These are phyloP conservation scores for Dastarcus helophoroides DNA, from an alignment of 2,888 invertebrate species.

Conservation along the genomic window DNA sequence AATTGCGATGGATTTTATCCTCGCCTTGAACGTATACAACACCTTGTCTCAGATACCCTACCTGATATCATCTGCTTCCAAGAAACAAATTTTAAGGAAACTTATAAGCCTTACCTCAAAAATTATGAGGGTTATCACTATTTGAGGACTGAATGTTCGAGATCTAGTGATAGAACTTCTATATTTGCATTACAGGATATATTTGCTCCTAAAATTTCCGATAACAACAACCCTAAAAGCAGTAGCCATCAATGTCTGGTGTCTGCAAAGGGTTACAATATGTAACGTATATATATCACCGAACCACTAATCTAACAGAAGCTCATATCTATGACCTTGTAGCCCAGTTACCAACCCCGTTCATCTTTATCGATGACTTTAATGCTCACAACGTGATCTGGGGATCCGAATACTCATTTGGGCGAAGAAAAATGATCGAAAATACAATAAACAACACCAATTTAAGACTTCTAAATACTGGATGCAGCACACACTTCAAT, in stretches of 20 bases:
- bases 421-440: slow-evolving; percentile 2
- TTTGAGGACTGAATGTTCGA: slow-evolving; percentile 3
- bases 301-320: no score
- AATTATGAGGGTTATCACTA: slow-evolving; percentile 7
- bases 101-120: slow-evolving; percentile 9
- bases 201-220: no score
- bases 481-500: slow-evolving; percentile 6
- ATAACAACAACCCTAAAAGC: no score
- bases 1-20: slow-evolving; percentile 9
- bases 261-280: no score
- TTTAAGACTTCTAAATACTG: slow-evolving; percentile 2
- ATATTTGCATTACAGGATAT: no score
- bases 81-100: slow-evolving; percentile 11
- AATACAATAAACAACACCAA: not conserved
- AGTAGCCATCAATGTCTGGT: no score
- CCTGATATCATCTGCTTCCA: slow-evolving; percentile 10
- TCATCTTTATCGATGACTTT: slow-evolving; percentile 6
- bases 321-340: no score
- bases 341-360: slow-evolving; percentile 5
- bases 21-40: slow-evolving; percentile 10
- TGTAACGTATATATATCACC: no score
- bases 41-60: slow-evolving; percentile 4
- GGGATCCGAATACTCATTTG: slow-evolving; percentile 3
- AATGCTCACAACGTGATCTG: not conserved
- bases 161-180: no score